These are phyloP conservation scores for Nycticebus coucang DNA, from an alignment of 2,113 vertebrate species.

Conservation along the genomic window DNA sequence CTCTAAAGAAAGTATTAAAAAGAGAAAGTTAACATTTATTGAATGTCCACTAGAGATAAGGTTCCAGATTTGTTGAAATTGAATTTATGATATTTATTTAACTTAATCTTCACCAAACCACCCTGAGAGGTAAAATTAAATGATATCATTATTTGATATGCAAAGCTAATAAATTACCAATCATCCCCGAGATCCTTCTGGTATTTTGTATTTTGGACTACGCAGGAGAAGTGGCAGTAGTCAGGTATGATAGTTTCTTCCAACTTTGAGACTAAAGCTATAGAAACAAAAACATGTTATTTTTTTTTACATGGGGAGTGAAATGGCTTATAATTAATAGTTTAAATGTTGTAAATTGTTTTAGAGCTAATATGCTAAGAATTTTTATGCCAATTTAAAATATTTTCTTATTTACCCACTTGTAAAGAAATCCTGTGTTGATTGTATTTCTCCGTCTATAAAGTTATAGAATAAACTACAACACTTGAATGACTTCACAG, in stretches of 20 bases:
- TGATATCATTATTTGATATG: not conserved
- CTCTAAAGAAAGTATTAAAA: not conserved
- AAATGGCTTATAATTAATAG: not conserved
- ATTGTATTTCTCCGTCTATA: not conserved
- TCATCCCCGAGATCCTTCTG: not conserved
- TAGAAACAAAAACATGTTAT: not conserved
- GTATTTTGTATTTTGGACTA: not conserved
- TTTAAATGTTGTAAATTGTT: not conserved
- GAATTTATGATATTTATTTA: not conserved
- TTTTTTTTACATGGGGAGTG: not conserved
- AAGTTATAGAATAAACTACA: not conserved
- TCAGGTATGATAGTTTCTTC: not conserved
- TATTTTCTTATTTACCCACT: not conserved
- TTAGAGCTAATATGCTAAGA: too few relatives aligned
- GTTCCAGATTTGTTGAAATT: not conserved
- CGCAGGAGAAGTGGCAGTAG: not conserved
- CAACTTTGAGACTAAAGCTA: not conserved
- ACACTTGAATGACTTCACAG: not conserved
- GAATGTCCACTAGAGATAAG: not conserved
- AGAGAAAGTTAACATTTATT: not conserved
- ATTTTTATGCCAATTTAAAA: not conserved
- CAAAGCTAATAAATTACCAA: not conserved
- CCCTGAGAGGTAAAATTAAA: not conserved
- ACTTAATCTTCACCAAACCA: not conserved
- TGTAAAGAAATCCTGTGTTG: not conserved